Evolutionary conservation across 2,888 invertebrate genomes (phyloP).

Genomic region (Dolichopus griseipennis): DNA sequence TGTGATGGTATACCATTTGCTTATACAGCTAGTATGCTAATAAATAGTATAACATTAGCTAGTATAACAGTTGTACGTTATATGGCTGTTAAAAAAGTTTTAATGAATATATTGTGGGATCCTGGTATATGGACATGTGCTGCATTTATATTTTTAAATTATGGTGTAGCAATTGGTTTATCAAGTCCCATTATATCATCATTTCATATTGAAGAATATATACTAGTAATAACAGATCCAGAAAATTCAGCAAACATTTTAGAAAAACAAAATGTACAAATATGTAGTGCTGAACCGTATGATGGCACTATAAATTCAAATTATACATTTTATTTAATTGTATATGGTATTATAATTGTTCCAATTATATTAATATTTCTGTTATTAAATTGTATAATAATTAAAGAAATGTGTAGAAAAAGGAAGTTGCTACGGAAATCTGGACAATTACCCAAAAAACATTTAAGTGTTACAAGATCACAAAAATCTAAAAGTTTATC

Average conservation of each 20-base stretch:
- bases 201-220: background rate
- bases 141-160: slow-evolving; percentile 27
- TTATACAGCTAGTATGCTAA: slow-evolving; percentile 42
- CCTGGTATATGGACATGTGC: slow-evolving; percentile 33
- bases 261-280: background rate
- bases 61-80: slow-evolving; percentile 45
- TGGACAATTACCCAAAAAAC: no score
- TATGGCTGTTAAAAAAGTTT: slow-evolving; percentile 37
- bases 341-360: slow-evolving; percentile 32
- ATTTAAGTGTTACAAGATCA: no score
- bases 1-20: slow-evolving; percentile 42
- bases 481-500: background rate
- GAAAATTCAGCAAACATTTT: background rate
- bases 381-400: slow-evolving; percentile 41
- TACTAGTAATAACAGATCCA: background rate
- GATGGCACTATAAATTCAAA: background rate
- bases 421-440: background rate
- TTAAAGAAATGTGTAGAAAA: slow-evolving; percentile 35
- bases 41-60: slow-evolving; percentile 42
- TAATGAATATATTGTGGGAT: slow-evolving; percentile 36
- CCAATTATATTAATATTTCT: slow-evolving; percentile 38
- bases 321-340: slow-evolving; percentile 18
- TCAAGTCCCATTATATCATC: slow-evolving; percentile 36
- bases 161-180: slow-evolving; percentile 35
- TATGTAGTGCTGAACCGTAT: background rate